These are phyloP conservation scores for Girardinus metallicus DNA, from an alignment of 2,797 vertebrate species.

Conservation along the genomic window DNA sequence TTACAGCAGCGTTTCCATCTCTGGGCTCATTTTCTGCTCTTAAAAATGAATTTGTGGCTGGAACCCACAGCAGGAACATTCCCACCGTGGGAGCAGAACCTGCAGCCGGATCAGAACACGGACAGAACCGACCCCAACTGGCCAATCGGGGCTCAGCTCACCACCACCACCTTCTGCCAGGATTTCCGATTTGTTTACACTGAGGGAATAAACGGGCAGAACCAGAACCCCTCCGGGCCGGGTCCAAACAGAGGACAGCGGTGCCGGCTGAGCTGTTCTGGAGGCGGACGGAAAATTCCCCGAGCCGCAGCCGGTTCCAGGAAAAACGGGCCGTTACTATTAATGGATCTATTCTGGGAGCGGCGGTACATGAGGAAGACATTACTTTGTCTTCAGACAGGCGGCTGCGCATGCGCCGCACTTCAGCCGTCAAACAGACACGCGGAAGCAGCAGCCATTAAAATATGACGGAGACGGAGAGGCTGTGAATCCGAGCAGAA, in stretches of 20 bases:
- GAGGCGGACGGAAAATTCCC: slow-evolving; percentile 9
- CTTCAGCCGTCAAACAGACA: slow-evolving; percentile 4
- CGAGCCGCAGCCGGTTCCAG: slow-evolving; percentile 23
- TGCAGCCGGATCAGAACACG: not conserved
- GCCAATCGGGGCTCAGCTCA: not conserved
- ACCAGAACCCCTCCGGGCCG: not conserved
- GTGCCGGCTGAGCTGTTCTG: not conserved
- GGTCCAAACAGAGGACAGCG: slow-evolving; percentile 4
- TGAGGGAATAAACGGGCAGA: not conserved
- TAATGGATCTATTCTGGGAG: slow-evolving; percentile 19
- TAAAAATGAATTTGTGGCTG: slow-evolving; percentile 36
- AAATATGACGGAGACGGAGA: slow-evolving; percentile 17
- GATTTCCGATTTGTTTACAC: not conserved
- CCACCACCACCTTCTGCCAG: not conserved
- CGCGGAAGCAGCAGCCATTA: slow-evolving; percentile 25
- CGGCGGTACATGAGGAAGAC: slow-evolving; percentile 25
- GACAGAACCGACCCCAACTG: not conserved
- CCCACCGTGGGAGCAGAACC: slow-evolving; percentile 1
- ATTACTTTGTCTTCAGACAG: slow-evolving; percentile 5
- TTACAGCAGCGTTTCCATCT: slow-evolving; percentile 50
- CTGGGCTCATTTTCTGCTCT: slow-evolving; percentile 38
- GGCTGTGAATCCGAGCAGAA: slow-evolving; percentile 21
- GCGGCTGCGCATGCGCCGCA: not conserved
- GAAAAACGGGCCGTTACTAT: slow-evolving; percentile 29
- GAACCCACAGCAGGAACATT: slow-evolving; percentile 10